phyloP scores from a whole-genome alignment of 2,888 invertebrate species.

The Acronicta alni region DNA sequence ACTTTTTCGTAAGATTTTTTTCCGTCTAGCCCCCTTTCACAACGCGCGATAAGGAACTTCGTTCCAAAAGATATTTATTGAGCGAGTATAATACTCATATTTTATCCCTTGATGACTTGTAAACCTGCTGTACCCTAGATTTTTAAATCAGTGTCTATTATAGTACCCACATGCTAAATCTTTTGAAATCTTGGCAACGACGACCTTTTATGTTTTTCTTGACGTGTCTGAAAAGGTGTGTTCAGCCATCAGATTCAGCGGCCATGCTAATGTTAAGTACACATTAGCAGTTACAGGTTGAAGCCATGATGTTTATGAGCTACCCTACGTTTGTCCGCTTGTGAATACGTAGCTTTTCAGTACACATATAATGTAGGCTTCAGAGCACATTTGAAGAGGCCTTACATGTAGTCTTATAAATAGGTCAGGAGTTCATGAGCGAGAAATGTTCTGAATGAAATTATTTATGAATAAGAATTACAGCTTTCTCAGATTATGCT shows the following conservation, averaged over 20 bases:
- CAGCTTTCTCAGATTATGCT: conserved; percentile 23
- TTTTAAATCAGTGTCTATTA: too few species aligned
- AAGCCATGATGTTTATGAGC: neutral
- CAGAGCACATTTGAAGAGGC: conserved; percentile 41
- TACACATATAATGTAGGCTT: conserved; percentile 34
- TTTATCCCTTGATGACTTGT: too few species aligned
- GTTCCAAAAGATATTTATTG: too few species aligned
- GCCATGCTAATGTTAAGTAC: neutral
- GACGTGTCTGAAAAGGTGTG: too few species aligned
- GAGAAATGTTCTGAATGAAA: conserved; percentile 25
- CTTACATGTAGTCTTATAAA: conserved; percentile 51
- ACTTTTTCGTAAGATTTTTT: too few species aligned
- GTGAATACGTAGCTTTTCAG: conserved; percentile 34
- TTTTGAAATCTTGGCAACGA: neutral
- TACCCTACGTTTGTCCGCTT: neutral
- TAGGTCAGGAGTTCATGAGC: conserved; percentile 48
- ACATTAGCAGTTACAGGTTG: neutral
- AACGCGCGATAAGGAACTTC: too few species aligned
- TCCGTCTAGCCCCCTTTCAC: too few species aligned
- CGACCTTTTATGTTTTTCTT: neutral
- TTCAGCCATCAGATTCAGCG: neutral
- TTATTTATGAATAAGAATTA: conserved; percentile 31
- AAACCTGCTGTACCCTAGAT: too few species aligned
- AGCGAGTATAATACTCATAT: too few species aligned
- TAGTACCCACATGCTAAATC: neutral